phyloP scores from a whole-genome alignment of 1,140 invertebrate species.

The Bombus confusus region DNA sequence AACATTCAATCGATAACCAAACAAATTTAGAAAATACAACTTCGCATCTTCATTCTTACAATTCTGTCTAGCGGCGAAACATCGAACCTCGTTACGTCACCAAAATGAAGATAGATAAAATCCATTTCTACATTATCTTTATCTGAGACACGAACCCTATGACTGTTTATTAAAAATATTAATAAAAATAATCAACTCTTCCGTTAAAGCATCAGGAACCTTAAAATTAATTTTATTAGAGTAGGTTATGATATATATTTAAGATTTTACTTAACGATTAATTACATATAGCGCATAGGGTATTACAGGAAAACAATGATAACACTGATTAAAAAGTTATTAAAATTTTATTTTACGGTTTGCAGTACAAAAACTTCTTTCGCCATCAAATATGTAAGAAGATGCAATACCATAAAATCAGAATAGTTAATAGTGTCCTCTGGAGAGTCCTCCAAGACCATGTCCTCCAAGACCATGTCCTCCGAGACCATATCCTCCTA shows the following conservation, averaged over 20 bases:
- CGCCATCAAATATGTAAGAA: neutral
- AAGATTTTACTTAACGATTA: neutral
- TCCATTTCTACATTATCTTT: constrained; percentile 10
- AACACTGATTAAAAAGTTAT: constrained; percentile 45
- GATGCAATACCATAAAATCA: neutral
- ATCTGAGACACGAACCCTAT: neutral
- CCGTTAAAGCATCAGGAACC: neutral
- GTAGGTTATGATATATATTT: neutral
- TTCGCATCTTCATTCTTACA: neutral
- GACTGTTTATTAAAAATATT: neutral
- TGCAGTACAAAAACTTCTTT: constrained; percentile 29
- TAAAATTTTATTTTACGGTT: constrained; percentile 46
- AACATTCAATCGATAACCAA: constrained; percentile 27
- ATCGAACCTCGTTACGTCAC: neutral
- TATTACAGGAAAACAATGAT: neutral
- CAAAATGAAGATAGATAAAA: neutral
- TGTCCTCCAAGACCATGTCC: constrained; percentile 36
- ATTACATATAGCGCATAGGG: neutral
- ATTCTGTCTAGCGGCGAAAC: neutral
- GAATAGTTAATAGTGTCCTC: constrained; percentile 22
- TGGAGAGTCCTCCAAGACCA: neutral
- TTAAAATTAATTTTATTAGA: neutral
- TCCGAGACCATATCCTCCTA: constrained; percentile 32
- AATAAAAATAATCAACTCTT: neutral
- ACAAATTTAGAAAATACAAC: too few relatives aligned